Percentiles rank a stretch among this genome's conserved stretches.
These are phyloP conservation scores for Discoglossus pictus DNA, from an alignment of 2,797 vertebrate genomes.

Conservation along the genomic window DNA sequence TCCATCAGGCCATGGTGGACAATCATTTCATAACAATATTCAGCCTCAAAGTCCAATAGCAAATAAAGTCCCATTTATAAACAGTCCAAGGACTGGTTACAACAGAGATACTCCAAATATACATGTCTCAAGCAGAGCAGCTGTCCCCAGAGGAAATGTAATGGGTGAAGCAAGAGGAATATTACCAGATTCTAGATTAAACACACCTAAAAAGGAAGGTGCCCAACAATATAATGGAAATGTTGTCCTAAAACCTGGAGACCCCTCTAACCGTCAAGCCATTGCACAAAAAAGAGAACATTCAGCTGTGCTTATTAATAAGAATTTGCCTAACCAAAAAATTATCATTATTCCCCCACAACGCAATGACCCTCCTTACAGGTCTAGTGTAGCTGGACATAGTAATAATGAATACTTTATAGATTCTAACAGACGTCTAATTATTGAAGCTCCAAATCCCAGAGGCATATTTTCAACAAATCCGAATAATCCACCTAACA, in stretches of 20 bases:
- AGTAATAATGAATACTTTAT: constrained; percentile 3
- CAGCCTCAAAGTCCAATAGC: neutral
- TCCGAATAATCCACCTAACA: neutral
- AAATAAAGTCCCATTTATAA: constrained; percentile 11
- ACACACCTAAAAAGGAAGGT: neutral
- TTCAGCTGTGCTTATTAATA: neutral
- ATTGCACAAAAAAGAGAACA: constrained; percentile 1
- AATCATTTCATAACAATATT: neutral
- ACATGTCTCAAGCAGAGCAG: neutral
- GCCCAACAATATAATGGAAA: constrained; percentile 6
- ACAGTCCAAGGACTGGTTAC: neutral
- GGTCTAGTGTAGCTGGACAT: too few relatives aligned
- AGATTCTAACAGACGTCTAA: neutral
- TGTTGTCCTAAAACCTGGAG: neutral
- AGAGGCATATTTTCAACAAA: constrained; percentile 16
- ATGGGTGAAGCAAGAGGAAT: constrained; percentile 2
- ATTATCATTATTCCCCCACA: constrained; percentile 12
- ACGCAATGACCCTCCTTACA: neutral
- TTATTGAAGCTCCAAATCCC: constrained; percentile 10
- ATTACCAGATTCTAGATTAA: constrained; percentile 1
- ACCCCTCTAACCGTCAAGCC: neutral
- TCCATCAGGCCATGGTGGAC: constrained; percentile 1
- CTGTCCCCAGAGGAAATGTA: neutral
- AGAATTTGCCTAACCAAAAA: constrained; percentile 12
- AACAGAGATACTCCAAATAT: neutral